A percentile compares a stretch with the other conserved stretches of the same genome.
Evolutionary conservation across 2,797 vertebrate species (phyloP).

Genomic region (Micrastur ruficollis): DNA sequence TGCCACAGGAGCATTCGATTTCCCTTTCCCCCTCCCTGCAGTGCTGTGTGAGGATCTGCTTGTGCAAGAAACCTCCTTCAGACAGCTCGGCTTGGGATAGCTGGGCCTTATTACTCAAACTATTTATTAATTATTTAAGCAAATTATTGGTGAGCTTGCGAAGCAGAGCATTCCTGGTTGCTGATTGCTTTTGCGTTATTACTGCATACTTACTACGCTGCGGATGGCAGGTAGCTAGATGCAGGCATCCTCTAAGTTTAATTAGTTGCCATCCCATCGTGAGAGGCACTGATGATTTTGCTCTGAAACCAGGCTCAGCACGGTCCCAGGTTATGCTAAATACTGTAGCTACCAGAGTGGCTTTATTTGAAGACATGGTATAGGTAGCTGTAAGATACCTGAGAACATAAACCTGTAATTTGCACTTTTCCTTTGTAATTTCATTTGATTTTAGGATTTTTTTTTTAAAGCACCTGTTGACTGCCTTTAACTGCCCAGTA

Average conservation of each 20-base stretch:
- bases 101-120: not conserved
- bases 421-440: not conserved
- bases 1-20: not conserved
- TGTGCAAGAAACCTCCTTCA: not conserved
- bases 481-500: not conserved
- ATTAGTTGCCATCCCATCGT: not conserved
- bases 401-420: not conserved
- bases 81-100: not conserved
- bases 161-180: not conserved
- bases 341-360: not conserved
- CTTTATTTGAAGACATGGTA: not conserved
- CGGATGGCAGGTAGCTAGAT: not conserved
- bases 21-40: not conserved
- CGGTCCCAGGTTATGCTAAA: not conserved
- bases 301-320: not conserved
- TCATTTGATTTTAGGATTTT: not conserved
- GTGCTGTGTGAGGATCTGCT: fast-evolving
- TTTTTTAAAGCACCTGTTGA: not conserved
- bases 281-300: not conserved
- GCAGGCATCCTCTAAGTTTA: not conserved
- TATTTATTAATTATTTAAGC: not conserved
- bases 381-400: not conserved
- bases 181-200: not conserved
- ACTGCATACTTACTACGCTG: not conserved
- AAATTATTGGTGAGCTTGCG: not conserved